phyloP scores from a whole-genome alignment of 1,140 invertebrate species.

The Diorhabda sublineata region DNA sequence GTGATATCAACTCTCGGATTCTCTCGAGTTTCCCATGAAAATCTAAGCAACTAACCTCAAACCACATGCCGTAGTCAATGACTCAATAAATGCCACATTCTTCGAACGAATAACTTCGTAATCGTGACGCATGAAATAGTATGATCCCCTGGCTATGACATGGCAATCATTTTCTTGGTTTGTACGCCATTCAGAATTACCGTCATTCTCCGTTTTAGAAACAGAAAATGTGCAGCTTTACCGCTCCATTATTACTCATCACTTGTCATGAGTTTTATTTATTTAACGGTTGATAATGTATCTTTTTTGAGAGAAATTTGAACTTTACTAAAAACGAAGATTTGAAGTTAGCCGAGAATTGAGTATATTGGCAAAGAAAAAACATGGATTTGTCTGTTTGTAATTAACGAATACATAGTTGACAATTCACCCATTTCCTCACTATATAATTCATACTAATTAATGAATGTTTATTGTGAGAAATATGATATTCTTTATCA shows the following conservation, averaged over 20 bases:
- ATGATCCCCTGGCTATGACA: not conserved
- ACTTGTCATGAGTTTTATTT: not conserved
- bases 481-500: too few relatives aligned
- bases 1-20: not conserved
- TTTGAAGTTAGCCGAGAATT: too few relatives aligned
- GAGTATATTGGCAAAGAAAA: too few relatives aligned
- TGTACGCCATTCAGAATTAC: not conserved
- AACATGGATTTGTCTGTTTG: too few relatives aligned
- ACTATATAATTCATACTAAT: too few relatives aligned
- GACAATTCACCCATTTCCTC: too few relatives aligned
- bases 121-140: not conserved
- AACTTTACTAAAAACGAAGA: too few relatives aligned
- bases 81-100: slow-evolving; percentile 1
- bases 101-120: not conserved
- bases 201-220: not conserved
- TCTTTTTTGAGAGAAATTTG: too few relatives aligned
- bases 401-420: too few relatives aligned
- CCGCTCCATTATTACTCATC: not conserved
- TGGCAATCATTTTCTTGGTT: slow-evolving; percentile 2
- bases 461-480: too few relatives aligned
- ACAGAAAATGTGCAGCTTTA: not conserved
- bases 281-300: too few relatives aligned
- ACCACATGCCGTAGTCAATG: not conserved
- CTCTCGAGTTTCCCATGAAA: not conserved
- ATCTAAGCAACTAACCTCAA: not conserved